phyloP scores from a whole-genome alignment of 1,140 invertebrate species.

The Zaprionus taronus region DNA sequence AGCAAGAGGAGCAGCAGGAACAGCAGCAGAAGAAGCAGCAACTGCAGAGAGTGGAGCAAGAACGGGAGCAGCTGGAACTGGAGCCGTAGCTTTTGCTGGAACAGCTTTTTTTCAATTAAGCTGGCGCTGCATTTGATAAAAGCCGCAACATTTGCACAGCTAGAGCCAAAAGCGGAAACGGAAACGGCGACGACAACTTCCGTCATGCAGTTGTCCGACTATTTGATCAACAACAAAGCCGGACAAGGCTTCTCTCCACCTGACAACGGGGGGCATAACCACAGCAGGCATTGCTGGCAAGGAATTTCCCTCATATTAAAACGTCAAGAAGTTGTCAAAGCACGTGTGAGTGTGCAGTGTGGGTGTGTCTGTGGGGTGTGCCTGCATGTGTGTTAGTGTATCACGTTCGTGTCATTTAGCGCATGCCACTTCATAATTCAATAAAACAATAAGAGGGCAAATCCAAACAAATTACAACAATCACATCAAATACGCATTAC shows the following conservation, averaged over 20 bases:
- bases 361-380: not conserved
- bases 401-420: slow-evolving; percentile 74
- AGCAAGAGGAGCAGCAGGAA: slow-evolving; percentile 33
- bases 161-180: slow-evolving; percentile 31
- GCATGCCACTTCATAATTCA: slow-evolving; percentile 82
- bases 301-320: slow-evolving; percentile 59
- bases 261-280: not conserved
- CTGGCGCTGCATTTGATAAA: slow-evolving; percentile 68
- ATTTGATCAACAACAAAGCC: slow-evolving; percentile 6
- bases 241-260: not conserved
- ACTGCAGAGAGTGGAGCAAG: slow-evolving; percentile 16
- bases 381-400: slow-evolving; percentile 50
- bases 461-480: slow-evolving; percentile 83
- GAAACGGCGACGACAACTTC: slow-evolving; percentile 42
- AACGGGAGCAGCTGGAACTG: not conserved
- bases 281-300: slow-evolving; percentile 9
- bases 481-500: slow-evolving; percentile 64
- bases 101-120: slow-evolving; percentile 77
- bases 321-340: slow-evolving; percentile 16
- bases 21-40: not conserved
- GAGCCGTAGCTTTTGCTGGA: slow-evolving; percentile 25
- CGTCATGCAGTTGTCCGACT: slow-evolving; percentile 36
- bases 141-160: slow-evolving; percentile 54
- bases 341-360: slow-evolving; percentile 7
- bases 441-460: slow-evolving; percentile 81